phyloP scores from a whole-genome alignment of 2,797 vertebrate genomes.

The Sebastes matsubarae region DNA sequence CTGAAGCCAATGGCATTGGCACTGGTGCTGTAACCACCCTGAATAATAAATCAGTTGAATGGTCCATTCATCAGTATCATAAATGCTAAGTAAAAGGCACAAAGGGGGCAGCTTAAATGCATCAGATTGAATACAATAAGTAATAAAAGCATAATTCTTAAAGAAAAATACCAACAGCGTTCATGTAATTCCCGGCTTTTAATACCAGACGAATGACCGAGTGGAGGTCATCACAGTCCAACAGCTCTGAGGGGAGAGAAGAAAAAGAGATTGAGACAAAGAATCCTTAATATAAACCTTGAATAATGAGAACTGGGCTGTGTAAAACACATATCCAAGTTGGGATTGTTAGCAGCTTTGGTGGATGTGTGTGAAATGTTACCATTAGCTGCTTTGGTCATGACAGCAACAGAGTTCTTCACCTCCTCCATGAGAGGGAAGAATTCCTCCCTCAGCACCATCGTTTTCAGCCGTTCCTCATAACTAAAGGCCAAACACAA shows the following conservation, averaged over 20 bases:
- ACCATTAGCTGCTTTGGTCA: slow-evolving; percentile 85
- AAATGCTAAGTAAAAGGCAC: not conserved
- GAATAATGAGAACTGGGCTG: not conserved
- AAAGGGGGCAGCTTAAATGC: not conserved
- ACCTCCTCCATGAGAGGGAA: slow-evolving; percentile 83
- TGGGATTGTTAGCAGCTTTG: not conserved
- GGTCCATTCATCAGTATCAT: not conserved
- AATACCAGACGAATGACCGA: slow-evolving; percentile 86
- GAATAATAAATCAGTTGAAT: slow-evolving; percentile 25
- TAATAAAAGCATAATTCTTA: not conserved
- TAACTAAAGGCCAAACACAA: slow-evolving; percentile 74
- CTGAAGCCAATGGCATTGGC: slow-evolving; percentile 86
- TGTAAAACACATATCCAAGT: not conserved
- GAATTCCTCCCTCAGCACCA: slow-evolving; percentile 87
- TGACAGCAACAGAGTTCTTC: slow-evolving; percentile 75
- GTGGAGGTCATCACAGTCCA: slow-evolving; percentile 87
- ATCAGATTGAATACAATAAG: not conserved
- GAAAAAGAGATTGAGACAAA: not conserved
- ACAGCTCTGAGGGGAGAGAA: slow-evolving; percentile 76
- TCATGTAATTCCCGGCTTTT: slow-evolving; percentile 90
- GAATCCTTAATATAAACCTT: not conserved
- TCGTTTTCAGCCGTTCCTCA: slow-evolving; percentile 77
- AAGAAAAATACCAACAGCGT: slow-evolving; percentile 80
- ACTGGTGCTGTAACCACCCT: slow-evolving; percentile 86
- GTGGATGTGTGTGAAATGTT: not conserved